Evolutionary conservation across 2,888 invertebrate species (phyloP), one percentile per base, ranked within the genome.

Genomic region (Platycnemis pennipes): DNA sequence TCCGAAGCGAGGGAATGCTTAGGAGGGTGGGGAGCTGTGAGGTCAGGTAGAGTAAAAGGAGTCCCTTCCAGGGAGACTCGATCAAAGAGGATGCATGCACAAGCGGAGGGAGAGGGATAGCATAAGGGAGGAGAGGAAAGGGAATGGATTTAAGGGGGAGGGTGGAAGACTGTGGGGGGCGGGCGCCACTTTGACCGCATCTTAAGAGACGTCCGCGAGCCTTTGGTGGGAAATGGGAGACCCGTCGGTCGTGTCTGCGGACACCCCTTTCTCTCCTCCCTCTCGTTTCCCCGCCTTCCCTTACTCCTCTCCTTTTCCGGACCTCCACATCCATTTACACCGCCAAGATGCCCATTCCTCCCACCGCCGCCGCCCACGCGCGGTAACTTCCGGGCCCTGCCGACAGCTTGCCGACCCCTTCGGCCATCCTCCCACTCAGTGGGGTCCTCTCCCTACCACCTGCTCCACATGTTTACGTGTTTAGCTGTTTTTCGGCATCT

Each of bases 401-500:
- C 63, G 26, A 26, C 63, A 5, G 13, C 1, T 26, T 22, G 19
- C 63, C 63, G 63, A 5, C 63, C 89, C 49, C 22, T 22, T 42
- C 53, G 53, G 53, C 37, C 89, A 49, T 49, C 42, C 89, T 56
- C 53, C 89, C 46, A 46, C 22, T 2, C 4, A 8, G 8, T 49
- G 26, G 26, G 46, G 11, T 37, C 49, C 13, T 11, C 46, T n/a
- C 26, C 91, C 69, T 49, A 22, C 91, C 91, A 91, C 63, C 91
- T 91, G 91, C 91, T 91, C 44, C 91, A 63, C 63, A 91, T 91
- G 91, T 91, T 91, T 91, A 91, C 91, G 91, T 22, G 56, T 69
- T 63, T 26, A n/a, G 44, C 91, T n/a, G 37, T 63, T 91, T 91
- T 69, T 63, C 69, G 63, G 91, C 63, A 26, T 44, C 77, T 8